Percentiles rank a stretch among this genome's conserved stretches.
phyloP scores from a whole-genome alignment of 1,140 invertebrate genomes.

The Lethrus apterus region DNA sequence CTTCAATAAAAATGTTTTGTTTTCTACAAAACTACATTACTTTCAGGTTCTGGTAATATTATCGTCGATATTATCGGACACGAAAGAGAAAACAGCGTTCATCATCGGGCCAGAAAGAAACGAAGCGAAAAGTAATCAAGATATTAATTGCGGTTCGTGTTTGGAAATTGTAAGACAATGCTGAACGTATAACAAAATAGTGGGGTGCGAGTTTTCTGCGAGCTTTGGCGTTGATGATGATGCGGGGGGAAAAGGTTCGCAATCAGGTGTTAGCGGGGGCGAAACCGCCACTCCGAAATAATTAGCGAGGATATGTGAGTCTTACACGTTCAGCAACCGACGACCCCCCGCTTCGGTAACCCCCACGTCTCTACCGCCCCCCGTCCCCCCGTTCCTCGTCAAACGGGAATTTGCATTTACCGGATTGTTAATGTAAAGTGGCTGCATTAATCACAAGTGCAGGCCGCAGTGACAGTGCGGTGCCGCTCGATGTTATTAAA shows the following conservation, averaged over 20 bases:
- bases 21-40: too few species aligned
- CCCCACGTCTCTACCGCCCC: background rate
- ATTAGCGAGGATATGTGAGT: background rate
- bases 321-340: background rate
- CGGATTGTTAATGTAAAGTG: slow-evolving; percentile 40
- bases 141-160: slow-evolving; percentile 10
- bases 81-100: too few species aligned
- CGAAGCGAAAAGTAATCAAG: slow-evolving; percentile 8
- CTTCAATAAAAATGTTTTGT: too few species aligned
- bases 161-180: slow-evolving; percentile 5
- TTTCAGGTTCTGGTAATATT: too few species aligned
- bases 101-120: slow-evolving; percentile 1
- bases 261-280: too few species aligned
- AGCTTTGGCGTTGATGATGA: too few species aligned
- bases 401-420: slow-evolving; percentile 28
- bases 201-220: too few species aligned
- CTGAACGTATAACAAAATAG: background rate
- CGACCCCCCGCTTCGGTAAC: background rate
- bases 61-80: too few species aligned
- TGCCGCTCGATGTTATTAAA: slow-evolving; percentile 38
- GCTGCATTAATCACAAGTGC: slow-evolving; percentile 39
- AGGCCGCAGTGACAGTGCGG: slow-evolving; percentile 36
- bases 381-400: slow-evolving; percentile 13
- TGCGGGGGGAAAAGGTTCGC: too few species aligned
- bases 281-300: background rate